Percentiles rank a stretch among this genome's conserved stretches.
These are phyloP conservation scores for Drosophila heteroneura DNA, from an alignment of 2,888 invertebrate genomes.

Conservation along the genomic window DNA sequence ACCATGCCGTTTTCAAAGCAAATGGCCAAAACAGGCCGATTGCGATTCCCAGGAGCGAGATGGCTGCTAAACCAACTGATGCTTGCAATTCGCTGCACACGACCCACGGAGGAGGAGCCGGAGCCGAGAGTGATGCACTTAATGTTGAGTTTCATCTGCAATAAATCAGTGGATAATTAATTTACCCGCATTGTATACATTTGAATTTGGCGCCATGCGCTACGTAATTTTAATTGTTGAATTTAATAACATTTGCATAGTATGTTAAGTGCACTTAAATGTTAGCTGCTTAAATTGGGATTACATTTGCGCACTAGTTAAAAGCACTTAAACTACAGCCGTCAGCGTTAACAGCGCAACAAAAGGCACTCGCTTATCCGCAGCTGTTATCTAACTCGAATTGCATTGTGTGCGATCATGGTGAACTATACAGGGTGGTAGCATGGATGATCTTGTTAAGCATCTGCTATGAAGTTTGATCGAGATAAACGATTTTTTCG, in stretches of 20 bases:
- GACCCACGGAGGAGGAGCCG: slow-evolving; percentile 85
- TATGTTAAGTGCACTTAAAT: not conserved
- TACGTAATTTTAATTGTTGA: not conserved
- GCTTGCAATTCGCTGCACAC: slow-evolving; percentile 88
- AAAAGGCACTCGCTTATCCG: not conserved
- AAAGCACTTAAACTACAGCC: not conserved
- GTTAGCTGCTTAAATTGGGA: not conserved
- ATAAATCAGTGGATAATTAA: not conserved
- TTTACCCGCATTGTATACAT: not conserved
- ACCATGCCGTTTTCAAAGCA: slow-evolving; percentile 95
- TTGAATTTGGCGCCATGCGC: not conserved
- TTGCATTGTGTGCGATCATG: not conserved
- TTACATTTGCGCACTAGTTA: not conserved
- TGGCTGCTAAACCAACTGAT: slow-evolving; percentile 95
- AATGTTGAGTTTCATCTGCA: slow-evolving; percentile 91
- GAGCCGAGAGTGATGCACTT: slow-evolving; percentile 86
- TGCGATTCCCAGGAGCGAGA: slow-evolving; percentile 87
- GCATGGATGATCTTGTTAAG: not conserved
- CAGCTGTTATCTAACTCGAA: not conserved
- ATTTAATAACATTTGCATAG: not conserved
- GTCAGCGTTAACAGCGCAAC: not conserved
- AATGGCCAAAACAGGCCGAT: slow-evolving; percentile 93
- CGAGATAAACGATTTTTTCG: not conserved
- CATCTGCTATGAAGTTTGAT: not conserved
- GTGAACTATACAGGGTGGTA: not conserved